phyloP scores from a whole-genome alignment of 1,140 invertebrate species.

The Rhizoglyphus robini region DNA sequence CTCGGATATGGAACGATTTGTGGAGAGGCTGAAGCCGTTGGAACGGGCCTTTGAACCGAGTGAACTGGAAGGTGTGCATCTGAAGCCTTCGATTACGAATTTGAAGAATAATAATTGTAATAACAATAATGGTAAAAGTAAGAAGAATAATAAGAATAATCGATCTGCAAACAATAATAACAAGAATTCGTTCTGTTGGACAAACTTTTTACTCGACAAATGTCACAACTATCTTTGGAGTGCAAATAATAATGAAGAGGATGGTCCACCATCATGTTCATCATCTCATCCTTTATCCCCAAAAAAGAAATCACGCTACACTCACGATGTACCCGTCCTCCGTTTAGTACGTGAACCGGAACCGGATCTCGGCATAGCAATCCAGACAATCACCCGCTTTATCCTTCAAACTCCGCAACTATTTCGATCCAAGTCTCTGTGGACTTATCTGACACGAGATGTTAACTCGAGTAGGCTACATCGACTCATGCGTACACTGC shows the following conservation, averaged over 20 bases:
- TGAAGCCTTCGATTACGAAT: neutral
- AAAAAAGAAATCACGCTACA: no score
- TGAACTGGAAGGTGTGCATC: neutral
- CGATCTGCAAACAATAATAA: neutral
- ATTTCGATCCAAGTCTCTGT: neutral
- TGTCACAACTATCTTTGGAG: no score
- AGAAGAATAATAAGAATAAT: neutral
- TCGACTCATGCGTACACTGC: neutral
- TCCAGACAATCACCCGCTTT: neutral
- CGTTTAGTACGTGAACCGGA: neutral
- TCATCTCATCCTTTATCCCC: no score
- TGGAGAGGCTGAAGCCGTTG: neutral
- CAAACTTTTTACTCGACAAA: neutral
- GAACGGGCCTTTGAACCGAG: neutral
- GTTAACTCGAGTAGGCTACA: neutral
- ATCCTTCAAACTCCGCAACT: neutral
- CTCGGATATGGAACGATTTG: neutral
- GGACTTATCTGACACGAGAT: neutral
- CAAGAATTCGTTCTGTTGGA: neutral
- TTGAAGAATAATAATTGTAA: neutral
- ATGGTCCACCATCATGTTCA: no score
- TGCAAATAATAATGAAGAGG: neutral
- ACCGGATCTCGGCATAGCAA: neutral
- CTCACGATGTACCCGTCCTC: no score
- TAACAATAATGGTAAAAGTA: neutral